Evolutionary conservation across 1,140 invertebrate genomes (phyloP).

Genomic region (Bombus turneri): DNA sequence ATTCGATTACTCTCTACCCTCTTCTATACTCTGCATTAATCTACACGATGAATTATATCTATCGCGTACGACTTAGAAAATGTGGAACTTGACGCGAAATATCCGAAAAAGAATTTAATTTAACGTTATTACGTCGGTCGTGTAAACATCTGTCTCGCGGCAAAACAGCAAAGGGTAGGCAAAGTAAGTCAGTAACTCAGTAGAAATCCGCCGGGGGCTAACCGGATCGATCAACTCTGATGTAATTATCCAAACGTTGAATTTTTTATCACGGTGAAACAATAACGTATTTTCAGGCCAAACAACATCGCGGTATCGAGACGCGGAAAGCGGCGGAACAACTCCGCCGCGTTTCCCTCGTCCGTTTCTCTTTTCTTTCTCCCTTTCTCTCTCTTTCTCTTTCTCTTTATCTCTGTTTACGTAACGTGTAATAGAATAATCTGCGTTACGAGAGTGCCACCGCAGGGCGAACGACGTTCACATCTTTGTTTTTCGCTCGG

Average conservation of each 20-base stretch:
- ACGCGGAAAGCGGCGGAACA: slow-evolving; percentile 48
- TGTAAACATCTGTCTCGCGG: slow-evolving; percentile 5
- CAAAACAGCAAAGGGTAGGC: slow-evolving; percentile 34
- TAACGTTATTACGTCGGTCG: background rate
- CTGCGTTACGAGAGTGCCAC: slow-evolving; percentile 56
- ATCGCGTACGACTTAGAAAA: too few species aligned
- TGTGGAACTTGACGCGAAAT: too few species aligned
- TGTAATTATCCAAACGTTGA: slow-evolving; percentile 80
- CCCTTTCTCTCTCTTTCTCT: background rate
- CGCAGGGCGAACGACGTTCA: slow-evolving; percentile 33
- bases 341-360: slow-evolving; percentile 25
- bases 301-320: slow-evolving; percentile 72
- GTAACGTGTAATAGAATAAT: slow-evolving; percentile 80
- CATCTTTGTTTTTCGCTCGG: slow-evolving; percentile 52
- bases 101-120: too few species aligned
- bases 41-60: too few species aligned
- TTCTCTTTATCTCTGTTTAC: slow-evolving; percentile 67
- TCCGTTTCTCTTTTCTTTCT: background rate
- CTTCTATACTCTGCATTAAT: too few species aligned
- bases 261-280: slow-evolving; percentile 80
- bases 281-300: slow-evolving; percentile 80
- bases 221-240: slow-evolving; percentile 73
- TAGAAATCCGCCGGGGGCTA: slow-evolving; percentile 69
- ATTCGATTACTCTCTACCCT: too few species aligned
- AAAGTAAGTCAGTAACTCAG: slow-evolving; percentile 77